Evolutionary conservation across 1,140 invertebrate genomes (phyloP), one percentile per base, ranked within the genome.

Genomic region (Nasonia giraulti): DNA sequence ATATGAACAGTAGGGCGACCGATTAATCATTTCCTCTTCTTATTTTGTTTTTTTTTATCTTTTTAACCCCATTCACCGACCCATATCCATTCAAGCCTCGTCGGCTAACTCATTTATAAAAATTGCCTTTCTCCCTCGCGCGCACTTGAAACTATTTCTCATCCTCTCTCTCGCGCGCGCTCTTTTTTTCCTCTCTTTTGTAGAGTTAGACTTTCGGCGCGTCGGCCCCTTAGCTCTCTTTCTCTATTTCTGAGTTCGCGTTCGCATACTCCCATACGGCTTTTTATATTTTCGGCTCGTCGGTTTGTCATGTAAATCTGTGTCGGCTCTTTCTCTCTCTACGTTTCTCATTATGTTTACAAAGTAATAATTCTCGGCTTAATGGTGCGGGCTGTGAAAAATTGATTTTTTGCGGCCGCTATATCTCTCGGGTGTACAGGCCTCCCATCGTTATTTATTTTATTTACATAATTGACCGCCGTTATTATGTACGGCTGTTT

Each of bases 331-430:
- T 12, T 62, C 20, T n/a, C 55, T 3, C 11, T 55, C 27, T 17
- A 0, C 40, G 62, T 66, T n/a, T 10, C 68, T 71, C 68, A 71
- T 71, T 71, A 71, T 71, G 68, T 71, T 71, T 71, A 71, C 68
- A 71, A 71, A 33, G 31, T 71, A 71, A 33, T 71, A 27, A 71
- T 71, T 71, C 23, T 71, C 31, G 2, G 11, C 12, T 33, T 71
- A 71, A 71, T 71, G 31, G 68, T 31, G 27, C 10, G 11, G 14
- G 62, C 14, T 27, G 31, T 10, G 68, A 71, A 71, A 31, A 71
- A 31, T 62, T 7, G 17, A 20, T 17, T 62, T 62, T n/a, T 20
- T 6, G 55, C 55, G 47, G 47, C 47, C 5, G 14, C 17, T 62
- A 62, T n/a, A 62, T 62, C 55, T 20, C 17, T n/a, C 20, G 20